Base-by-base conservation (phyloP, 1,140 invertebrate genomes). In the Macrobrachium nipponense region DNA sequence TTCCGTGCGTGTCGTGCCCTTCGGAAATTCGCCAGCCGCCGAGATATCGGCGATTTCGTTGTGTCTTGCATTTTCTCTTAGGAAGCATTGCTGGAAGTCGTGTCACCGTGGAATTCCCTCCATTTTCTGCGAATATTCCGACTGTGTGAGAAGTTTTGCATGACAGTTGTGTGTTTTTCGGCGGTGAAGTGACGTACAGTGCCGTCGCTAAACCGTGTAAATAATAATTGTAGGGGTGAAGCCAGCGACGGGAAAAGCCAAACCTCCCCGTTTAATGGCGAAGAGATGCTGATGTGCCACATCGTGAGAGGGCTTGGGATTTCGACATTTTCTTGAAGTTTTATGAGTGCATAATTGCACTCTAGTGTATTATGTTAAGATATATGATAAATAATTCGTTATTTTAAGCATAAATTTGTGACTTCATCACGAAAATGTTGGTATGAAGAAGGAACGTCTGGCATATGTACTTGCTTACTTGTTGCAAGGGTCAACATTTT, bases 161-260 rank as follows among this genome's bases (percentile, higher is more conserved):
- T 84, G 82, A 77, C 82, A 84, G 5, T 20, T 51, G 5, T 10
- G 59, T 14, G 59, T 17, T 43, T 17, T 4, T 8, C 72, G 8
- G n/a, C 4, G 44, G 5, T 7, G 11, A 20, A 80, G 79, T 36
- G 23, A n/a, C 17, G 14, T 23, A 14, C 59, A 4, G 8, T 7
- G 82, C 20, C 12, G 66, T 58, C 62, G 12, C 20, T 44, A 66
- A 61, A 51, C 70, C 51, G 27, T 60, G n/a, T 80, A 17, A 44
- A n/a, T 15, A 66, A 58, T 64, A 20, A 64, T 80, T 73, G 59
- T 43, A 80, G 77, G 84, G 84, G 84, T 73, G 60, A 86, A 80
- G 61, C 77, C 77, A 80, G 84, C 68, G 77, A 86, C 62, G 84
- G 84, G 84, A 86, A 86, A 86, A 86, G 84, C 84, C 84, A 80